Evolutionary conservation across 1,140 invertebrate species (phyloP).

Genomic region (Cyclargus thomasi): DNA sequence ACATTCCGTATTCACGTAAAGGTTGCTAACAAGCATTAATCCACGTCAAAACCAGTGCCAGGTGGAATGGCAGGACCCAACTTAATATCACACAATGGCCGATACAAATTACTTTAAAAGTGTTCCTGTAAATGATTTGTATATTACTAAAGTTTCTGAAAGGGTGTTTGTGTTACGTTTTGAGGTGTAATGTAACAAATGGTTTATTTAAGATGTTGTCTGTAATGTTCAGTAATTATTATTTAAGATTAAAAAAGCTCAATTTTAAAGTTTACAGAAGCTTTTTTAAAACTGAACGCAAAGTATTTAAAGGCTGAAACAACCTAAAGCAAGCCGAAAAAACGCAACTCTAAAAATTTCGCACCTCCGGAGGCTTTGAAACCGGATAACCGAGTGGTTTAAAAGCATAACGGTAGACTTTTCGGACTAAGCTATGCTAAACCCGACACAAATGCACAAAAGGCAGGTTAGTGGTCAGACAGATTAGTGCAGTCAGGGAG

Average conservation of each 20-base stretch:
- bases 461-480: neutral
- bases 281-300: neutral
- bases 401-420: neutral
- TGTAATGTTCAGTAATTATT: no score
- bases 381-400: neutral
- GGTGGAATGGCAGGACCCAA: neutral
- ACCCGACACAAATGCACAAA: neutral
- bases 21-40: slow-evolving; percentile 16
- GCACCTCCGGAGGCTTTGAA: neutral
- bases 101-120: neutral
- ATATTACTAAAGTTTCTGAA: neutral
- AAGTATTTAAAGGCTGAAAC: neutral
- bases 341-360: neutral
- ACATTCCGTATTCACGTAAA: slow-evolving; percentile 15
- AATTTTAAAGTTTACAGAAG: neutral
- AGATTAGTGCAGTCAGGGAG: neutral
- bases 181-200: no score
- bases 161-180: no score
- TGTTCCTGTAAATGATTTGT: neutral
- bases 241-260: no score
- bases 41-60: slow-evolving; percentile 7
- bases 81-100: neutral
- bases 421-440: neutral
- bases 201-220: no score
- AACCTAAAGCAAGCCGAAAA: neutral